Conservation (phyloP, 2,888 invertebrate species). For the Halocaridina rubra region DNA sequence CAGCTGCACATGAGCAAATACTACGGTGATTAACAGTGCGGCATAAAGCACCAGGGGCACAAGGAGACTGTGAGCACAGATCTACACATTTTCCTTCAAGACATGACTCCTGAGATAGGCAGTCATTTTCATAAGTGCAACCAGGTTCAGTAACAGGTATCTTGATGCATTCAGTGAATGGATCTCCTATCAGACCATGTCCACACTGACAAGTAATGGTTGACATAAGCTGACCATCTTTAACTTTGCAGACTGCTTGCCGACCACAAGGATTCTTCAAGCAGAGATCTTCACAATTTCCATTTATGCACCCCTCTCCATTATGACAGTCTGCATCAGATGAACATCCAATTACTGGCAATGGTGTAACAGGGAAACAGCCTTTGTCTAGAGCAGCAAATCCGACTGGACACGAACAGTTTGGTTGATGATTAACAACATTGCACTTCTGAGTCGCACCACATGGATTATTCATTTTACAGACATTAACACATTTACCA, state of each 20-base stretch:
- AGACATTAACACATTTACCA: slow-evolving; percentile 74
- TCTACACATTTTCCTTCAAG: slow-evolving; percentile 82
- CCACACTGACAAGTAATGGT: slow-evolving; percentile 85
- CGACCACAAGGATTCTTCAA: slow-evolving; percentile 73
- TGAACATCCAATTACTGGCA: slow-evolving; percentile 86
- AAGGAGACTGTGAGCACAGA: slow-evolving; percentile 79
- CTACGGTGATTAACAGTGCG: slow-evolving; percentile 85
- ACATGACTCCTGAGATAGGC: slow-evolving; percentile 84
- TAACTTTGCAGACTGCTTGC: slow-evolving; percentile 77
- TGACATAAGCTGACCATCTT: slow-evolving; percentile 88
- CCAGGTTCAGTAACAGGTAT: slow-evolving; percentile 72
- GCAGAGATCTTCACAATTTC: slow-evolving; percentile 86
- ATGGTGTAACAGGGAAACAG: slow-evolving; percentile 81
- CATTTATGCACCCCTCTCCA: slow-evolving; percentile 84
- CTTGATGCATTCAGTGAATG: slow-evolving; percentile 74
- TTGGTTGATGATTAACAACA: slow-evolving; percentile 85
- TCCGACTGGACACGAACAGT: slow-evolving; percentile 84
- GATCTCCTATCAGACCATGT: slow-evolving; percentile 83
- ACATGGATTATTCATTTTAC: slow-evolving; percentile 81
- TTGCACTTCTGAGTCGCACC: slow-evolving; percentile 87
- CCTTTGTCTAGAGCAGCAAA: slow-evolving; percentile 85
- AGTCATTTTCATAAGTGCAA: slow-evolving; percentile 82
- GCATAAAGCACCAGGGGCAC: slow-evolving; percentile 85
- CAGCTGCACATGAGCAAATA: slow-evolving; percentile 85
- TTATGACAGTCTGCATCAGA: slow-evolving; percentile 84